Percentiles rank a stretch among this genome's conserved stretches.
These are phyloP conservation scores for Epizoanthus illoricatus DNA, from an alignment of 92 coral and sea anemone genomes.

Conservation along the genomic window DNA sequence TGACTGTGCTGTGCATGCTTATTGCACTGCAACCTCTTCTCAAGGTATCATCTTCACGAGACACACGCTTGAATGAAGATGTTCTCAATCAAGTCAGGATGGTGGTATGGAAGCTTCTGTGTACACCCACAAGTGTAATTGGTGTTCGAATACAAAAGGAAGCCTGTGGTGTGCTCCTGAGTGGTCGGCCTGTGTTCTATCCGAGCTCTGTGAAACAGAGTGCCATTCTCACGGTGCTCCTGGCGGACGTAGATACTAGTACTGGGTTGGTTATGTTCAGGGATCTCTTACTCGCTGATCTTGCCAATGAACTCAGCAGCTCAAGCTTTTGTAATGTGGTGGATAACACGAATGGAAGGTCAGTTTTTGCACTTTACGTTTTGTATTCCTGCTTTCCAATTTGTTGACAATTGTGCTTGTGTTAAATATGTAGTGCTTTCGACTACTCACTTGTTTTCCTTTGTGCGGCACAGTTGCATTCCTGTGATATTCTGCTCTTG, in stretches of 20 bases:
- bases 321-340: conserved; percentile 1
- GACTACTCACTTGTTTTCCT: too few species aligned
- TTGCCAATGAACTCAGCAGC: conserved; percentile 43
- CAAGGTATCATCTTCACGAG: conserved; percentile 30
- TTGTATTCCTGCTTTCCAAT: background rate
- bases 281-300: conserved; percentile 52
- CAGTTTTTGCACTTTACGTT: background rate
- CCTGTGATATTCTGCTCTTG: too few species aligned
- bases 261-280: conserved; percentile 53
- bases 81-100: conserved; percentile 47
- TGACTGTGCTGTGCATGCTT: conserved; percentile 53
- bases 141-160: conserved; percentile 55
- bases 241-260: conserved; percentile 60
- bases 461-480: too few species aligned
- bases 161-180: conserved; percentile 58
- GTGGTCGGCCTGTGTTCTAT: conserved; percentile 77
- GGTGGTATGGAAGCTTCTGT: conserved; percentile 66
- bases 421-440: too few species aligned
- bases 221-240: conserved; percentile 70
- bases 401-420: background rate
- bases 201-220: conserved; percentile 68
- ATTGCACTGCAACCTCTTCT: conserved; percentile 72
- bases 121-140: conserved; percentile 32
- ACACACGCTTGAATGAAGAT: conserved; percentile 45
- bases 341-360: conserved; percentile 42